Percentiles rank a stretch among this genome's conserved stretches.
phyloP scores from a whole-genome alignment of 2,888 invertebrate genomes.

The Sphaerophoria taeniata region DNA sequence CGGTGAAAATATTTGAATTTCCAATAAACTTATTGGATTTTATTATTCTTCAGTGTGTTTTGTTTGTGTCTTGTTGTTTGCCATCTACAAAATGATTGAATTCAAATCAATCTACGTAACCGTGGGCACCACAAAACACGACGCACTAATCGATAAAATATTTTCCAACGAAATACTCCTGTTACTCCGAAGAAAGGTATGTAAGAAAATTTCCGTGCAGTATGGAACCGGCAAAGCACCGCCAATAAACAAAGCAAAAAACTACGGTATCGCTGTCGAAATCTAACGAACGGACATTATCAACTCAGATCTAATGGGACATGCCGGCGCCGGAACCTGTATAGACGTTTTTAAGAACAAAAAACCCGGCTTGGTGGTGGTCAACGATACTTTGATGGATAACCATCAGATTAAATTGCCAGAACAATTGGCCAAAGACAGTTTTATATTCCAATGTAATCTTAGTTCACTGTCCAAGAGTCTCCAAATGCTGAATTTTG shows the following conservation, averaged over 20 bases:
- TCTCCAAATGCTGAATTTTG: slow-evolving; percentile 85
- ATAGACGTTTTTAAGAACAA: slow-evolving; percentile 91
- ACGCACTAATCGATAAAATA: slow-evolving; percentile 89
- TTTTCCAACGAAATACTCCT: slow-evolving; percentile 84
- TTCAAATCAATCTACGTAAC: slow-evolving; percentile 90
- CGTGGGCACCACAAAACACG: slow-evolving; percentile 98
- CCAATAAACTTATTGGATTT: too few relatives aligned
- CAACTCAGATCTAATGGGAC: slow-evolving; percentile 92
- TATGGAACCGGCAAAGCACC: slow-evolving; percentile 87
- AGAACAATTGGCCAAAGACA: slow-evolving; percentile 89
- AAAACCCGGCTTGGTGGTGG: slow-evolving; percentile 94
- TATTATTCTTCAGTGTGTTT: slow-evolving; percentile 3
- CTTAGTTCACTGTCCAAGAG: slow-evolving; percentile 86
- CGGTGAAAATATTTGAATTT: slow-evolving; percentile 17
- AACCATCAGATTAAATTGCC: slow-evolving; percentile 98
- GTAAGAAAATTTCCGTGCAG: slow-evolving; percentile 89
- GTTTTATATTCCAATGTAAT: slow-evolving; percentile 90
- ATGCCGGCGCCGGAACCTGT: slow-evolving; percentile 98
- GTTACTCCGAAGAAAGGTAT: slow-evolving; percentile 87
- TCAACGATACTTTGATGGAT: slow-evolving; percentile 96
- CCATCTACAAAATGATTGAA: slow-evolving; percentile 59
- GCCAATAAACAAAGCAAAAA: slow-evolving; percentile 59
- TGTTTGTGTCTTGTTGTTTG: slow-evolving; percentile 5
- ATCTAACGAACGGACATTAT: slow-evolving; percentile 88
- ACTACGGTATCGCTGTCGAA: slow-evolving; percentile 83